A percentile compares a stretch with the other conserved stretches of the same genome.
Evolutionary conservation across 2,797 vertebrate genomes (phyloP).

Genomic region (Helicolenus hilgendorfi): DNA sequence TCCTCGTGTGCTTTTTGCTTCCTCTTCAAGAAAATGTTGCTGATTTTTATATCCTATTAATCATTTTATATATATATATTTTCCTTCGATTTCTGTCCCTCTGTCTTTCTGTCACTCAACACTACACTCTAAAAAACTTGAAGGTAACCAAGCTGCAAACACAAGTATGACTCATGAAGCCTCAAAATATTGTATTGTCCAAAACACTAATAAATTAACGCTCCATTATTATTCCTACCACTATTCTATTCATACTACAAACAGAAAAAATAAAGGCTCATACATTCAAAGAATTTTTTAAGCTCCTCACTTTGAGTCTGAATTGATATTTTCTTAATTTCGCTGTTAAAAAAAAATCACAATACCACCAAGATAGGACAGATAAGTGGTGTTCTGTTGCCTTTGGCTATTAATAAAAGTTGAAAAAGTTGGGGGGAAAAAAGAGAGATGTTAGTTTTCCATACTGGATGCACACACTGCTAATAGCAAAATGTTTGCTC

Average conservation of each 20-base stretch:
- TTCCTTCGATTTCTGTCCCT: not conserved
- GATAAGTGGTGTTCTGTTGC: not conserved
- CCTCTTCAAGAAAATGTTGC: not conserved
- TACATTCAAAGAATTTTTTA: not conserved
- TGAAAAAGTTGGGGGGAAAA: not conserved
- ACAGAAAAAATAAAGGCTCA: not conserved
- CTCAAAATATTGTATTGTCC: not conserved
- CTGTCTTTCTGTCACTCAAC: not conserved
- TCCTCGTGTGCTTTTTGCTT: not conserved
- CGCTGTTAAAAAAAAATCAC: not conserved
- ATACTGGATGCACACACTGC: not conserved
- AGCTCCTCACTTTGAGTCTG: conserved; percentile 16
- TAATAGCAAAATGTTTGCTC: conserved; percentile 29
- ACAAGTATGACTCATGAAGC: not conserved
- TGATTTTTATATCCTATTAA: not conserved
- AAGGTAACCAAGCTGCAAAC: conserved; percentile 14
- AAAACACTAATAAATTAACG: not conserved
- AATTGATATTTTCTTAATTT: conserved; percentile 8
- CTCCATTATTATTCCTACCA: not conserved
- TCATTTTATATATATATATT: not conserved
- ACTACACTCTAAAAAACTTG: not conserved
- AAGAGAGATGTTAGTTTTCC: not conserved
- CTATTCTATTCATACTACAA: not conserved
- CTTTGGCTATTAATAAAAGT: conserved; percentile 16
- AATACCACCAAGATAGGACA: not conserved